A percentile compares a stretch with the other conserved stretches of the same genome.
These are phyloP conservation scores for Piezodorus guildinii DNA, from an alignment of 1,140 invertebrate genomes.

Conservation along the genomic window DNA sequence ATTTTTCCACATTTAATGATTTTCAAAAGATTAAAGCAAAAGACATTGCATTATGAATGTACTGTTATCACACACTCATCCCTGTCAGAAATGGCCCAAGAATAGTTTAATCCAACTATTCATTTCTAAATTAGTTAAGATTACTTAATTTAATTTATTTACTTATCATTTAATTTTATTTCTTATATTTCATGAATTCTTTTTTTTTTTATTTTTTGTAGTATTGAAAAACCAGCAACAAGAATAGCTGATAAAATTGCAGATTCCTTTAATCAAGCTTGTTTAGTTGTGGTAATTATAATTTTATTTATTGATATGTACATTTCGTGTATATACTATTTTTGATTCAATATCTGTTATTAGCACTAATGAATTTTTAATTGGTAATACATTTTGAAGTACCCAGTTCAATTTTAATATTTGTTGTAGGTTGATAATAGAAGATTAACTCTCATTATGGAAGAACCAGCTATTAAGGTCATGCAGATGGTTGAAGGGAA, in stretches of 20 bases:
- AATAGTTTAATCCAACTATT: no score
- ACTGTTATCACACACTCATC: no score
- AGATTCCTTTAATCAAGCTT: slow-evolving; percentile 58
- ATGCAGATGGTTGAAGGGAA: slow-evolving; percentile 57
- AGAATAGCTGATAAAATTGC: slow-evolving; percentile 80
- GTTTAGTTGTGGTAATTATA: slow-evolving; percentile 60
- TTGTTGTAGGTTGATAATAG: slow-evolving; percentile 57
- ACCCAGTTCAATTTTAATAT: neutral
- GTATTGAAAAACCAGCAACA: slow-evolving; percentile 65
- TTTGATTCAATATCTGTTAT: neutral
- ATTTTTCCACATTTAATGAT: no score
- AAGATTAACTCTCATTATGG: slow-evolving; percentile 50
- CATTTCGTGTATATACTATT: slow-evolving; percentile 14
- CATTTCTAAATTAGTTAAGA: no score
- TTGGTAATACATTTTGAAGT: no score
- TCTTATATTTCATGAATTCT: no score
- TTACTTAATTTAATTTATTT: no score
- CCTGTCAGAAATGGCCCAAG: no score
- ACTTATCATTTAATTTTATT: no score
- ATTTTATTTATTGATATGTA: slow-evolving; percentile 20
- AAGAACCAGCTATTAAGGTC: slow-evolving; percentile 51
- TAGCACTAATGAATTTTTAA: neutral
- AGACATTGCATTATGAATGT: no score
- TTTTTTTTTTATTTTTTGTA: no score
- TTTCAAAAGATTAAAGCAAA: no score